Evolutionary conservation across 2,797 vertebrate species (phyloP).

Genomic region (Syndactyla subalaris): DNA sequence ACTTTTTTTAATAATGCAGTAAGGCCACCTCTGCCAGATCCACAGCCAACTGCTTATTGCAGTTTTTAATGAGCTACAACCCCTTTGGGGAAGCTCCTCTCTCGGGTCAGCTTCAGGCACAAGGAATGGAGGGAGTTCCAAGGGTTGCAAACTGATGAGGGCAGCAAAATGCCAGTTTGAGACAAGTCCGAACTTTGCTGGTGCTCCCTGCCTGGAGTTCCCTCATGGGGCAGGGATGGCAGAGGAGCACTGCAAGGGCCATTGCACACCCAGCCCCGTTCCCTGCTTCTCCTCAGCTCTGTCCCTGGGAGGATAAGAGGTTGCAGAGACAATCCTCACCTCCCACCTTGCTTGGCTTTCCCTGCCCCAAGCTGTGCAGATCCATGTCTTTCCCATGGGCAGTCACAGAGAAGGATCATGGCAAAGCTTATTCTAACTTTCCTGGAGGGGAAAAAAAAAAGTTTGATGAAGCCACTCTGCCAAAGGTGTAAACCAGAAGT

Average conservation of each 20-base stretch:
- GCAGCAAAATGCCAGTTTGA: neutral
- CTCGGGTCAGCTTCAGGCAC: neutral
- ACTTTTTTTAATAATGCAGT: neutral
- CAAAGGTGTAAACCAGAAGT: neutral
- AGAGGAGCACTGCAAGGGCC: neutral
- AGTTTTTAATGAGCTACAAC: neutral
- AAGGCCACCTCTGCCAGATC: neutral
- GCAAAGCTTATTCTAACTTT: neutral
- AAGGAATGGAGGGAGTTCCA: neutral
- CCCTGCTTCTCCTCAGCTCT: neutral
- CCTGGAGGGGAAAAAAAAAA: neutral
- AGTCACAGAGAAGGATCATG: neutral
- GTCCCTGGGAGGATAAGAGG: neutral
- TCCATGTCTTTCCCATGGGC: neutral
- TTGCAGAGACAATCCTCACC: neutral
- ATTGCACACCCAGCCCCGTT: neutral
- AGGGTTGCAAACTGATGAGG: neutral
- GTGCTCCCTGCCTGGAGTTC: neutral
- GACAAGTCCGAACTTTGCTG: neutral
- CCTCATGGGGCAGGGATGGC: neutral
- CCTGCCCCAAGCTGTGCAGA: neutral
- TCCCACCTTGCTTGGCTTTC: neutral
- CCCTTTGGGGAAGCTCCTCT: neutral
- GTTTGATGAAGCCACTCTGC: neutral
- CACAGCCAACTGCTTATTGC: neutral